Evolutionary conservation across 2,113 vertebrate genomes (phyloP), one percentile per base, ranked within the genome.

Genomic region (Tautogolabrus adspersus): DNA sequence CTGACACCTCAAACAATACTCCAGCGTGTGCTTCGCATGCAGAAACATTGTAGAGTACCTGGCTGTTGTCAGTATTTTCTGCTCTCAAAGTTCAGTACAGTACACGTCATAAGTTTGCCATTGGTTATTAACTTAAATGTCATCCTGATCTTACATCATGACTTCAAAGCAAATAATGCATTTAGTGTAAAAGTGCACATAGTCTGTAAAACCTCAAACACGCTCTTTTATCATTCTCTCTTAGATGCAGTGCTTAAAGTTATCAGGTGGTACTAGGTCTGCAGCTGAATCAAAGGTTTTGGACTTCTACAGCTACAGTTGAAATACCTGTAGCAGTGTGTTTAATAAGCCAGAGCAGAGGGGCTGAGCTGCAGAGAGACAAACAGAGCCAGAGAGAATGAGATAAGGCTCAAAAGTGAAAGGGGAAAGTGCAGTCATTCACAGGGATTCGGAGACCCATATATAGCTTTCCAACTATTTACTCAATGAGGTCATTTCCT

Each of bases 401-500:
- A 86, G 88, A 93, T 83, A 88, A 90, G 78, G 79, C 75, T 66
- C 34, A 81, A 83, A 88, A 88, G 82, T 40, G 58, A 89, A 88
- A 74, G 72, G 81, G 82, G 65, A 91, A 87, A 85, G 90, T 86
- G 88, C 82, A 87, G 81, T 34, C 75, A 70, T 82, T 89, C 62
- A 49, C 60, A 67, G 72, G 86, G 83, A 91, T 84, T 87, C 90
- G 89, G 91, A 92, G 89, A 77, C 73, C 75, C 70, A 83, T 74
- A 80, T 80, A 82, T 78, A 81, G 85, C 83, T 75, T 52, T 89
- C 83, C 76, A 88, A 91, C 83, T 91, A 89, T 93, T 93, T 91
- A 91, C 87, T 84, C 86, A 87, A 12, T 93, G 86, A 90, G 89
- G 87, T 93, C 79, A 93, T 90, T 93, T 93, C 89, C 87, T 90